These are phyloP conservation scores for Chloroceryle amazona DNA, from an alignment of 2,797 vertebrate genomes.

Conservation along the genomic window DNA sequence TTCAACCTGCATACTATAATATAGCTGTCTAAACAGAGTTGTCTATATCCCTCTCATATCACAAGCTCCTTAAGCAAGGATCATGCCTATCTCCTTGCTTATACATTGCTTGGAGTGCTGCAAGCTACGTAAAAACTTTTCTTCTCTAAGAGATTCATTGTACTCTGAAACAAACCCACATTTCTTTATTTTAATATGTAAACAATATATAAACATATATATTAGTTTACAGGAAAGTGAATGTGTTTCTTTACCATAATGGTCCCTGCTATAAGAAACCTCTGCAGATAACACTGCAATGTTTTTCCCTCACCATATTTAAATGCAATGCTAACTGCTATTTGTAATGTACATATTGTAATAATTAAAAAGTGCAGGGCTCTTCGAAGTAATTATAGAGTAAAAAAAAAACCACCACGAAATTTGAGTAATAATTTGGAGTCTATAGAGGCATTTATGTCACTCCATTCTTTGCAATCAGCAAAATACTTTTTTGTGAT, in stretches of 20 bases:
- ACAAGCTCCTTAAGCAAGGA: neutral
- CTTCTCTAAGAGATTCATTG: neutral
- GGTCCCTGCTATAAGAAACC: conserved; percentile 33
- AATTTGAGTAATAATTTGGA: conserved; percentile 17
- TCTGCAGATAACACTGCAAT: conserved; percentile 34
- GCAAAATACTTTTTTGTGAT: neutral
- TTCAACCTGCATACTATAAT: neutral
- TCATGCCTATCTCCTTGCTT: neutral
- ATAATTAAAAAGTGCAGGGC: conserved; percentile 5
- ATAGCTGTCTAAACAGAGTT: conserved; percentile 5
- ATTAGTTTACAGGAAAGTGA: conserved; percentile 23
- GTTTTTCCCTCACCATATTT: conserved; percentile 30
- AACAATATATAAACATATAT: neutral
- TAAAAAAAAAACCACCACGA: neutral
- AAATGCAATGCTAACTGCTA: conserved; percentile 28
- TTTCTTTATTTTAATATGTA: neutral
- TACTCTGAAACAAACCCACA: fast-evolving
- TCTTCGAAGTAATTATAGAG: conserved; percentile 14
- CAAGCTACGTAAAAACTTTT: neutral
- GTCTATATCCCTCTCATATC: neutral
- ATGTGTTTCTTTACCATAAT: conserved; percentile 40
- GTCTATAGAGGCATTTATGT: neutral
- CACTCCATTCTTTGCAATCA: neutral
- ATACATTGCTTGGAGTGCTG: neutral
- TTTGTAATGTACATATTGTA: conserved; percentile 43